A percentile compares a stretch with the other conserved stretches of the same genome.
Evolutionary conservation across 2,888 invertebrate species (phyloP).

Genomic region (Nomada hirtipes): DNA sequence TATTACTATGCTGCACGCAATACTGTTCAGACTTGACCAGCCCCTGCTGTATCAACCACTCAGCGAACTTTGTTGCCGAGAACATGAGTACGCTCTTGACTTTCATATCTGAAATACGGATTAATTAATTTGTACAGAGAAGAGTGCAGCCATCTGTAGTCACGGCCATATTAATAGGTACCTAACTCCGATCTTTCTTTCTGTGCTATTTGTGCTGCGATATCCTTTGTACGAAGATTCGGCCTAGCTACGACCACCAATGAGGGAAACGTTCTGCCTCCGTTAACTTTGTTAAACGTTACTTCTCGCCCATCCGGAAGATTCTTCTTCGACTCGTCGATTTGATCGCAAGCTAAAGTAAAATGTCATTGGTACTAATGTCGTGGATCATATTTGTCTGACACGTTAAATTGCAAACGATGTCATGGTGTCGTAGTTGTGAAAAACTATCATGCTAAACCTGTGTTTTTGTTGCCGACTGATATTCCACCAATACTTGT

Average conservation of each 20-base stretch:
- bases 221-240: slow-evolving; percentile 90
- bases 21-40: slow-evolving; percentile 92
- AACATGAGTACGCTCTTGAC: slow-evolving; percentile 93
- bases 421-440: neutral
- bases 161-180: slow-evolving; percentile 65
- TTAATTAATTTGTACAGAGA: neutral
- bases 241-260: slow-evolving; percentile 93
- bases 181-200: slow-evolving; percentile 84
- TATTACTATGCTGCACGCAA: slow-evolving; percentile 88
- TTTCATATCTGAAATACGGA: slow-evolving; percentile 87
- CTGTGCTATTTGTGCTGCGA: slow-evolving; percentile 77
- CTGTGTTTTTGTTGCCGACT: slow-evolving; percentile 78
- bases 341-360: slow-evolving; percentile 76
- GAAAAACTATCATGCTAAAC: slow-evolving; percentile 58
- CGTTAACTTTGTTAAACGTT: slow-evolving; percentile 91
- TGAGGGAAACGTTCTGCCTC: slow-evolving; percentile 94
- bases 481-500: slow-evolving; percentile 90
- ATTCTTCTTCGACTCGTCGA: slow-evolving; percentile 87
- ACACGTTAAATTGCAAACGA: neutral
- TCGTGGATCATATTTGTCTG: neutral
- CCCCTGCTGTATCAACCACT: slow-evolving; percentile 95
- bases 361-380: slow-evolving; percentile 19
- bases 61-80: slow-evolving; percentile 93
- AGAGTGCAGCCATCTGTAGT: neutral
- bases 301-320: slow-evolving; percentile 90